Evolutionary conservation across 2,888 invertebrate species (phyloP).

Genomic region (Phania funesta): DNA sequence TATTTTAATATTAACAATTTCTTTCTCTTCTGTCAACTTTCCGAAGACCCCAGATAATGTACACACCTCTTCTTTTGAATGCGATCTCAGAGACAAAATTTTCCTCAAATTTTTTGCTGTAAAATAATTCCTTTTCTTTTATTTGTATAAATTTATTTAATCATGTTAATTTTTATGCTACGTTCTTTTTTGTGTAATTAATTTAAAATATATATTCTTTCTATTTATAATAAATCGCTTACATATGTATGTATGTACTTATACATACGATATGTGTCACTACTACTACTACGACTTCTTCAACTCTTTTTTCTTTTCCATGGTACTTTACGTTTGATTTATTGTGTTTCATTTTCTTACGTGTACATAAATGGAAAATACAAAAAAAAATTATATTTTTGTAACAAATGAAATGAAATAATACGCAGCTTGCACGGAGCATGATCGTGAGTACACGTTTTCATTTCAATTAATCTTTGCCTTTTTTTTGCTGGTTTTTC

Average conservation of each 20-base stretch:
- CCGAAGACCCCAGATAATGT: too few species aligned
- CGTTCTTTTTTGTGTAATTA: not conserved
- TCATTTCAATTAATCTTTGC: constrained; percentile 67
- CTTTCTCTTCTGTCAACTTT: too few species aligned
- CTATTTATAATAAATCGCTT: not conserved
- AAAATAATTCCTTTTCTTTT: too few species aligned
- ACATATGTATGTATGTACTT: not conserved
- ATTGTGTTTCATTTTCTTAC: constrained; percentile 56
- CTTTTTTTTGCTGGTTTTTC: constrained; percentile 13
- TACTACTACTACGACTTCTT: constrained; percentile 26
- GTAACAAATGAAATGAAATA: constrained; percentile 60
- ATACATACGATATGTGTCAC: not conserved
- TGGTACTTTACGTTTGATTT: constrained; percentile 58
- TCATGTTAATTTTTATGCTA: not conserved
- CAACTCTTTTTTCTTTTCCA: constrained; percentile 53
- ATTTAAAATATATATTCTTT: not conserved
- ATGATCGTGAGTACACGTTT: constrained; percentile 90
- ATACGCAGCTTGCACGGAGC: constrained; percentile 91
- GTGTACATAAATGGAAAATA: constrained; percentile 58
- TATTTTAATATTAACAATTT: too few species aligned
- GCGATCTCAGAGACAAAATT: too few species aligned
- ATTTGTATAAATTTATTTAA: too few species aligned
- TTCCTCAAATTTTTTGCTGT: too few species aligned
- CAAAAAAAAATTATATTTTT: constrained; percentile 63
- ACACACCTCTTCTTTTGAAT: too few species aligned